Percentiles rank a stretch among this genome's conserved stretches.
phyloP scores from a whole-genome alignment of 2,113 vertebrate species.

The Arvicanthis niloticus region DNA sequence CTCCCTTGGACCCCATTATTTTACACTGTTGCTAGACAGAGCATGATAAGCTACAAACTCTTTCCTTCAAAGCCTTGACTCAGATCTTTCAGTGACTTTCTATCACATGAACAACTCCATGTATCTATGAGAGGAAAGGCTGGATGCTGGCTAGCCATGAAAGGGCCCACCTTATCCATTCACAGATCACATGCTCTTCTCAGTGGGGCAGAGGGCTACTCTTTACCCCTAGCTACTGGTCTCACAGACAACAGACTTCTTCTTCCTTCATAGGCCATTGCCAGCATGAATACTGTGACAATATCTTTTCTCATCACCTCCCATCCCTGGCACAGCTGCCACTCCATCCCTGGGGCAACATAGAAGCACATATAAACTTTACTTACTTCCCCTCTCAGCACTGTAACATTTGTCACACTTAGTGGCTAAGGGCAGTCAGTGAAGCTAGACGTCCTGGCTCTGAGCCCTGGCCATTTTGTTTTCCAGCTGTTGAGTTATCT shows the following conservation, averaged over 20 bases:
- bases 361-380: background rate
- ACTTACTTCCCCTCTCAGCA: background rate
- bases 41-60: background rate
- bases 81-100: background rate
- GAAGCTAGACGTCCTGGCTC: background rate
- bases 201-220: rapidly evolving
- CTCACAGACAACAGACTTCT: too few species aligned
- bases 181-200: background rate
- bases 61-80: background rate
- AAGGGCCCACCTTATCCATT: background rate
- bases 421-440: background rate
- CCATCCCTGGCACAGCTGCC: background rate
- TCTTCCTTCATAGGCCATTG: background rate
- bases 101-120: background rate
- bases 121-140: background rate
- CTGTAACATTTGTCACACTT: background rate
- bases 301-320: background rate
- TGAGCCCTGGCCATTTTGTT: background rate
- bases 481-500: background rate
- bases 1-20: background rate
- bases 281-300: background rate
- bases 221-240: too few species aligned
- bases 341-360: background rate
- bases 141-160: rapidly evolving
- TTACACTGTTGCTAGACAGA: background rate